A percentile compares a stretch with the other conserved stretches of the same genome.
phyloP scores from a whole-genome alignment of 2,113 vertebrate genomes.

The Protobothrops flavoviridis region DNA sequence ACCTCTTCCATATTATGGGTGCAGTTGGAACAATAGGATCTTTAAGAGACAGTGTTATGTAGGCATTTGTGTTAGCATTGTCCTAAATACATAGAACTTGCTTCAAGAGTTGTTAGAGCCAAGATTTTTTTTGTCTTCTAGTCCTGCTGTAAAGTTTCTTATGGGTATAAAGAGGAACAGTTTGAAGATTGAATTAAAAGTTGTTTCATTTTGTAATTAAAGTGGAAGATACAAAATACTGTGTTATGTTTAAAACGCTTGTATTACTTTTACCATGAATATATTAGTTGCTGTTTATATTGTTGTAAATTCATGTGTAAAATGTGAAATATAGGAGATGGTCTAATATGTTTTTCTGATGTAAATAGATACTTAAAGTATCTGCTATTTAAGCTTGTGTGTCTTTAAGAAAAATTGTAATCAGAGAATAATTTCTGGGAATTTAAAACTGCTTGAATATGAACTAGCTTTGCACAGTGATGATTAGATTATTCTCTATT shows the following conservation, averaged over 20 bases:
- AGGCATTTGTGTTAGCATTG: background rate
- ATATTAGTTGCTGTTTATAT: background rate
- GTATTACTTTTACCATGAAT: background rate
- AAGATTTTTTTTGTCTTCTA: background rate
- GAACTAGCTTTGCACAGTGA: background rate
- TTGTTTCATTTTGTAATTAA: background rate
- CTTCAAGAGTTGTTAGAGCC: slow-evolving; percentile 5
- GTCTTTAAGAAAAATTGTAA: background rate
- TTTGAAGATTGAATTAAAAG: background rate
- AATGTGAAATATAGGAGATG: background rate
- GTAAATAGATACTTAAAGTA: rapidly evolving
- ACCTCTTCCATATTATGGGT: background rate
- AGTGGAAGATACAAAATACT: background rate
- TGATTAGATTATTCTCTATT: background rate
- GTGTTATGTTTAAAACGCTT: background rate
- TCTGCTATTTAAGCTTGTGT: background rate
- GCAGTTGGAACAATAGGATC: background rate
- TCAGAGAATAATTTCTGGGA: background rate
- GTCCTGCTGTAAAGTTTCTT: background rate
- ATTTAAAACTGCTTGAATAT: background rate
- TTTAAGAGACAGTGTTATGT: background rate
- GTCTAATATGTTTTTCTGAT: background rate
- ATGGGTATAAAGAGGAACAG: background rate
- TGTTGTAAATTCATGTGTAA: background rate
- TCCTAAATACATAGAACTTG: background rate